Evolutionary conservation across 2,797 vertebrate species (phyloP).

Genomic region (Yasuhikotakia modesta): DNA sequence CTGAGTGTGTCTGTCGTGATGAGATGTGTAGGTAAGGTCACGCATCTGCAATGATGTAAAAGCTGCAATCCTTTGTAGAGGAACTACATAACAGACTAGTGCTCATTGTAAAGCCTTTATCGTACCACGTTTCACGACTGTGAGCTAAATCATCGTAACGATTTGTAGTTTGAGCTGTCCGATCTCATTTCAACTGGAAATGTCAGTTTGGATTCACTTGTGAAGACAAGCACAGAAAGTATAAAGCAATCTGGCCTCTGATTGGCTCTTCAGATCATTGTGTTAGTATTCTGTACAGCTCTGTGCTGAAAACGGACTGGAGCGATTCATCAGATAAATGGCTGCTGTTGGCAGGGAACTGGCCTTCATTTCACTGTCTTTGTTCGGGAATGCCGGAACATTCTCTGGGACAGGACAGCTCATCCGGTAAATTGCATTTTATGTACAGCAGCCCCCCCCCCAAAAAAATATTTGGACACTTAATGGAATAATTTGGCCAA

Average conservation of each 20-base stretch:
- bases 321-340: constrained; percentile 64
- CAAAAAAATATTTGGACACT: not conserved
- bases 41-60: constrained; percentile 42
- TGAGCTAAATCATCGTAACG: too few relatives aligned
- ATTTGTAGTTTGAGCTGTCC: too few relatives aligned
- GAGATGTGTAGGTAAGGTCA: constrained; percentile 65
- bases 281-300: constrained; percentile 52
- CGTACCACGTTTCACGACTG: too few relatives aligned
- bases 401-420: constrained; percentile 23
- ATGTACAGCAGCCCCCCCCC: not conserved
- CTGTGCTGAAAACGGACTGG: constrained; percentile 44
- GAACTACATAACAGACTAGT: too few relatives aligned
- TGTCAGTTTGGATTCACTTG: too few relatives aligned
- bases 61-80: not conserved
- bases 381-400: constrained; percentile 10
- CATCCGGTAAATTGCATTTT: constrained; percentile 27
- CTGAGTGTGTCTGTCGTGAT: constrained; percentile 46
- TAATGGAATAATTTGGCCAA: not conserved
- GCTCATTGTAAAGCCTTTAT: too few relatives aligned
- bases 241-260: constrained; percentile 8
- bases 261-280: constrained; percentile 30
- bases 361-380: constrained; percentile 46
- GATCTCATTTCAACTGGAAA: too few relatives aligned
- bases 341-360: constrained; percentile 41
- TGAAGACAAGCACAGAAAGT: too few relatives aligned